Conservation (phyloP, 2,888 invertebrate genomes). For the Acanthopleura granulata region DNA sequence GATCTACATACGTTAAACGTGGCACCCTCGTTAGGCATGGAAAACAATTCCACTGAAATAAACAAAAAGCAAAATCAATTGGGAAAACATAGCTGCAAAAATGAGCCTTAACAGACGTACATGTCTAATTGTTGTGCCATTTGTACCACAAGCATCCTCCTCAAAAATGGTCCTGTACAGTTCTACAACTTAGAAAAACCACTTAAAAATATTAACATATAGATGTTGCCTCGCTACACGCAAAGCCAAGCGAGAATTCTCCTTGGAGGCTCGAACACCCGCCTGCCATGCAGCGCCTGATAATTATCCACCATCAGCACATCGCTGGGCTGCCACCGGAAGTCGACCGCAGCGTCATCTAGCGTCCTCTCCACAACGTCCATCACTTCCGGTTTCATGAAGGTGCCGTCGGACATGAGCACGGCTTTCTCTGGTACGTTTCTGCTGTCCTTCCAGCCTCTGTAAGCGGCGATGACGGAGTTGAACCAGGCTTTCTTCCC, state of each 20-base stretch:
- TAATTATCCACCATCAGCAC: constrained; percentile 53
- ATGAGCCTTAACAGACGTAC: no score
- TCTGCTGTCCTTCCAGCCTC: constrained; percentile 50
- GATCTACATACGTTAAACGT: no score
- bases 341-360: constrained; percentile 44
- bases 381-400: constrained; percentile 47
- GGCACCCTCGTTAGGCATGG: no score
- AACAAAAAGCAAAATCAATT: no score
- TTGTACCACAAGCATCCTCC: no score
- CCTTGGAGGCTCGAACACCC: constrained; percentile 49
- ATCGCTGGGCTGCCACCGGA: constrained; percentile 50
- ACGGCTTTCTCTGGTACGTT: constrained; percentile 52
- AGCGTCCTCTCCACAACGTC: constrained; percentile 37
- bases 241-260: constrained; percentile 49
- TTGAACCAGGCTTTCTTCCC: constrained; percentile 56
- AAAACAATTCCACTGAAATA: no score
- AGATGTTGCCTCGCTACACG: constrained; percentile 19
- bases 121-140: no score
- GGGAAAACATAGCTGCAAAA: no score
- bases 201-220: no score
- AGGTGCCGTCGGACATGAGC: constrained; percentile 46
- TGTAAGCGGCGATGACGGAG: constrained; percentile 53
- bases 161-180: no score
- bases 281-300: constrained; percentile 48
- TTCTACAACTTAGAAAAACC: no score